Percentiles rank a stretch among this genome's conserved stretches.
These are phyloP conservation scores for Pseudomyrmex dendroicus DNA, from an alignment of 1,140 invertebrate genomes.

Conservation along the genomic window DNA sequence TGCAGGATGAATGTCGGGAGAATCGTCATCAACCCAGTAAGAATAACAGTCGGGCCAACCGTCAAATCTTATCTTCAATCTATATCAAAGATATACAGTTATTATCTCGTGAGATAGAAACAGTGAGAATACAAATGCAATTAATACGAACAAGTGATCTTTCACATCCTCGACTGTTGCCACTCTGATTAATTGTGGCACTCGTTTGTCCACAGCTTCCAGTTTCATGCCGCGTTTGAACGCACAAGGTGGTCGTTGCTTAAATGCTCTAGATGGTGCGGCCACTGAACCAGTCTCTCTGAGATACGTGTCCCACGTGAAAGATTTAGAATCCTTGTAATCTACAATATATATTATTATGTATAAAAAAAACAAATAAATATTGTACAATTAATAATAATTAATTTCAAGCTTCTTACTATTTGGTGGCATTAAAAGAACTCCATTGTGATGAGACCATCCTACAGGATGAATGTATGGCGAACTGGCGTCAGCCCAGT, in stretches of 20 bases:
- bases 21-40: constrained; percentile 96
- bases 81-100: constrained; percentile 51
- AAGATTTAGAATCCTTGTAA: constrained; percentile 89
- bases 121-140: neutral
- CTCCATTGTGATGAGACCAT: constrained; percentile 94
- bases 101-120: neutral
- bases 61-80: constrained; percentile 95
- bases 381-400: constrained; percentile 77
- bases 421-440: constrained; percentile 94
- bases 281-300: constrained; percentile 90
- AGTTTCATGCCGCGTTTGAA: constrained; percentile 95
- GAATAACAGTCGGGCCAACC: constrained; percentile 95
- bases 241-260: constrained; percentile 90
- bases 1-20: constrained; percentile 94
- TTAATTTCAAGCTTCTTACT: constrained; percentile 85
- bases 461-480: constrained; percentile 97
- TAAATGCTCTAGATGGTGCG: constrained; percentile 94
- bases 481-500: constrained; percentile 95
- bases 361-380: constrained; percentile 92
- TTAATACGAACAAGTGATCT: constrained; percentile 86
- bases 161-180: constrained; percentile 93
- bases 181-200: constrained; percentile 93
- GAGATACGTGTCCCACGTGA: constrained; percentile 95
- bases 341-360: constrained; percentile 87
- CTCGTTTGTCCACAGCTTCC: constrained; percentile 95